These are phyloP conservation scores for Luidia sarsii DNA, from an alignment of 53 echinoderm and acorn worm species.

Conservation along the genomic window DNA sequence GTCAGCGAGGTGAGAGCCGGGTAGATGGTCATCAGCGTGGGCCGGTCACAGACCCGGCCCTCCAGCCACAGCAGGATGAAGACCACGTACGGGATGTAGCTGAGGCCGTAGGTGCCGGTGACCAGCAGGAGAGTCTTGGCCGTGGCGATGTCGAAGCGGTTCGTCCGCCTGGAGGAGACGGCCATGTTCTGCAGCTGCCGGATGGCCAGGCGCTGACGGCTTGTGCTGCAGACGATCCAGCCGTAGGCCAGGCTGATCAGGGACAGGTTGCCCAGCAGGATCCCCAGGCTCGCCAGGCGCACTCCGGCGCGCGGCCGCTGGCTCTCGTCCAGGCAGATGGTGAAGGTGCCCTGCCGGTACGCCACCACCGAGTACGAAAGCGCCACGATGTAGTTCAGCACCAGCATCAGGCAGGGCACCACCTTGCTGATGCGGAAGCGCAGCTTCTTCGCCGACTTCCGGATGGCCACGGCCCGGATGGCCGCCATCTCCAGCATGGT, in stretches of 20 bases:
- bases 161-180: neutral
- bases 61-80: slow-evolving; percentile 14
- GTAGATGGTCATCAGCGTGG: slow-evolving; percentile 5
- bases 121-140: slow-evolving; percentile 27
- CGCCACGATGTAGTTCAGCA: neutral
- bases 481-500: slow-evolving; percentile 19
- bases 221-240: slow-evolving; percentile 12
- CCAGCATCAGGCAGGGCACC: slow-evolving; percentile 13
- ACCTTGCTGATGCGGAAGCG: slow-evolving; percentile 24
- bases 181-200: neutral
- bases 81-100: slow-evolving; percentile 29
- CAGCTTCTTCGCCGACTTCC: slow-evolving; percentile 12
- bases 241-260: neutral
- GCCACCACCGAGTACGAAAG: neutral
- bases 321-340: slow-evolving; percentile 21
- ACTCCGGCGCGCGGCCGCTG: neutral
- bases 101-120: neutral
- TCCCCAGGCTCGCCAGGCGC: neutral
- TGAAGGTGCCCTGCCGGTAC: neutral
- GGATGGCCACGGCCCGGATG: slow-evolving; percentile 23
- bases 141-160: slow-evolving; percentile 44
- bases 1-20: slow-evolving; percentile 16
- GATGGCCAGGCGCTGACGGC: neutral
- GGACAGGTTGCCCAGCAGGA: neutral
- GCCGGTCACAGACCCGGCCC: neutral